Conservation (phyloP, 2,888 invertebrate species). For the Nephrotoma guestfalica region DNA sequence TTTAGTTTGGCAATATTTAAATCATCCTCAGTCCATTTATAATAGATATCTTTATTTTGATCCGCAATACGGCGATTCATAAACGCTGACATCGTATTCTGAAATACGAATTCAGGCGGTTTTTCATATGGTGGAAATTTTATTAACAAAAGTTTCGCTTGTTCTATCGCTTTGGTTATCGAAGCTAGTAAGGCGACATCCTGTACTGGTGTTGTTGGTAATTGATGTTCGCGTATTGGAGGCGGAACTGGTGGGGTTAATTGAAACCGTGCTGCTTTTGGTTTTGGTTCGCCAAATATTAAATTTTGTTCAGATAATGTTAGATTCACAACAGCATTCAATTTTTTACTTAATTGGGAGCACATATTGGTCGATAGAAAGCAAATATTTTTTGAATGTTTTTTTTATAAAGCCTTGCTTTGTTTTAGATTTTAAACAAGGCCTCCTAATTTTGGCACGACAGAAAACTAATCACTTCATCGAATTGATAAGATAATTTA, state of each 20-base stretch:
- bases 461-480: no score
- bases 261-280: background rate
- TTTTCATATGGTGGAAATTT: background rate
- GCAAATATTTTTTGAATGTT: background rate
- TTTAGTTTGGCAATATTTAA: background rate
- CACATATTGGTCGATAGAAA: background rate
- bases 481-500: no score
- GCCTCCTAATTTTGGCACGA: no score
- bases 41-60: background rate
- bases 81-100: background rate
- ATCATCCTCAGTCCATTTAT: background rate
- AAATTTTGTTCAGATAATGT: background rate
- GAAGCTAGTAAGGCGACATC: background rate
- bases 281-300: background rate
- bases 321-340: background rate
- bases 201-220: background rate
- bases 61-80: background rate
- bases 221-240: background rate
- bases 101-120: background rate
- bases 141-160: background rate
- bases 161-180: background rate
- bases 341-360: background rate
- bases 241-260: background rate
- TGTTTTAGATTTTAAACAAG: background rate
- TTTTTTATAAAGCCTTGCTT: background rate